phyloP scores from a whole-genome alignment of 2,113 vertebrate species.

The Mastomys natalensis region DNA sequence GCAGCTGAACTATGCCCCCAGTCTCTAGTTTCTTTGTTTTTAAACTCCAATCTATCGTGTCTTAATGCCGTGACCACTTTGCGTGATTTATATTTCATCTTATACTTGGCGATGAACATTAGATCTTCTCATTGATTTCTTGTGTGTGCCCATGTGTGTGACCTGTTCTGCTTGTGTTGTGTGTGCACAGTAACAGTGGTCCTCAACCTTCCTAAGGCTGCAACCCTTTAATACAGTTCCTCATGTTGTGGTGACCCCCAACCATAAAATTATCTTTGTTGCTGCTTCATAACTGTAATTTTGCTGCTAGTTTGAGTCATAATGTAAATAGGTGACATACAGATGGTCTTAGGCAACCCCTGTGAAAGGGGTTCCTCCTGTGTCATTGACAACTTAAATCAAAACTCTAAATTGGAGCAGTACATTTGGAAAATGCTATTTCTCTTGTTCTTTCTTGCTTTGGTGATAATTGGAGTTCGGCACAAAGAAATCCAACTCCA shows the following conservation, averaged over 20 bases:
- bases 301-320: background rate
- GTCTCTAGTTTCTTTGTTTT: background rate
- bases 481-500: background rate
- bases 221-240: background rate
- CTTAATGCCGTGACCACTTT: background rate
- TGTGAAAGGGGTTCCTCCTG: background rate
- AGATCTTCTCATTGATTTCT: background rate
- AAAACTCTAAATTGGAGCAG: background rate
- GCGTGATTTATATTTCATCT: constrained; percentile 2
- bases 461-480: background rate
- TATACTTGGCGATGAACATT: background rate
- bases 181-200: background rate
- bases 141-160: no score
- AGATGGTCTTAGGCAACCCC: background rate
- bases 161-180: background rate
- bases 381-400: constrained; percentile 8
- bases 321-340: background rate
- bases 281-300: no score
- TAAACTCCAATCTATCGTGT: background rate
- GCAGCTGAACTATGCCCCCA: background rate
- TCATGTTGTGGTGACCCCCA: background rate
- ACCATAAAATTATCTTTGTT: background rate
- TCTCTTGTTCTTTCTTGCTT: background rate
- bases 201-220: background rate
- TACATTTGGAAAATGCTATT: background rate